Conservation (phyloP, 2,113 vertebrate species). For the Tyrannus savana region DNA sequence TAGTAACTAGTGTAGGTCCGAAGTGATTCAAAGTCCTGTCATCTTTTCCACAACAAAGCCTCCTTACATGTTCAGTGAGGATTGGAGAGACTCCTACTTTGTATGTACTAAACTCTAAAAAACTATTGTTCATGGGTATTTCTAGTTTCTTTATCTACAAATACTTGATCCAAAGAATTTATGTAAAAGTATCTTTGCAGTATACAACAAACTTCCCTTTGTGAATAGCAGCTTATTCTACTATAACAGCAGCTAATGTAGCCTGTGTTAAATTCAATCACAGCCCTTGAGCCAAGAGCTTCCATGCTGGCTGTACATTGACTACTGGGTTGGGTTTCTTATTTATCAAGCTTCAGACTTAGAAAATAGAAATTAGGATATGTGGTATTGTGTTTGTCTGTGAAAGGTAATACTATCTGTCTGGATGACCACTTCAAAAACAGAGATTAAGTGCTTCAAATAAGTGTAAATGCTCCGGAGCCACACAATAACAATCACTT, state of each 20-base stretch:
- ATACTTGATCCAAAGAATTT: background rate
- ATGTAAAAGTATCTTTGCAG: background rate
- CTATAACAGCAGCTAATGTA: background rate
- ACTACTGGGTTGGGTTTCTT: background rate
- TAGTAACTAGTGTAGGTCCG: fast-evolving
- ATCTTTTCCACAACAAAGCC: background rate
- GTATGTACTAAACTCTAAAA: background rate
- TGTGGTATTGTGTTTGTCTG: background rate
- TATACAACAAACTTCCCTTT: background rate
- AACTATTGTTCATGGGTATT: fast-evolving
- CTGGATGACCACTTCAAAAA: background rate
- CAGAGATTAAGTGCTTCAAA: background rate
- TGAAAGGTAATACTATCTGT: background rate
- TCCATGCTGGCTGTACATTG: background rate
- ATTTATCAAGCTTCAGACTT: background rate
- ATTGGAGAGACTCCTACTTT: background rate
- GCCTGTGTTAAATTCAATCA: background rate
- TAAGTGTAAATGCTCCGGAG: background rate
- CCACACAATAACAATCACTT: background rate
- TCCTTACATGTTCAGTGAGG: background rate
- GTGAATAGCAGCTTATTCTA: background rate
- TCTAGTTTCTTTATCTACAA: background rate
- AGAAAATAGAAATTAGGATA: background rate
- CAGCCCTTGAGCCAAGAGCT: background rate
- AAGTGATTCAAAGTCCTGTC: background rate